Conservation (phyloP, 1,140 invertebrate species). For the Calycopis cecrops region DNA sequence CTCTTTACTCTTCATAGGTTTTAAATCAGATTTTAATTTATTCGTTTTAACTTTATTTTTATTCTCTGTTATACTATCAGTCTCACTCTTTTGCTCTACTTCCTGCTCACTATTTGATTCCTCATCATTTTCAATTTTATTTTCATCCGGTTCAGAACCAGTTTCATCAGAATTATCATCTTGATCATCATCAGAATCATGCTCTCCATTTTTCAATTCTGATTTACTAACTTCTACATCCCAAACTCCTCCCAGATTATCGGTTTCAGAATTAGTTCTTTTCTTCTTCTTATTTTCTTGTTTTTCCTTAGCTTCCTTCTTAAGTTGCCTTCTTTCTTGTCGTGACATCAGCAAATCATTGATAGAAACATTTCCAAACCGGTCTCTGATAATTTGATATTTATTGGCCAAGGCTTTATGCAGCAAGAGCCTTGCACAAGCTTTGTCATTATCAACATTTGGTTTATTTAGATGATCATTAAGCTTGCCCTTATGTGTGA, state of each 20-base stretch:
- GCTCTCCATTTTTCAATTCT: background rate
- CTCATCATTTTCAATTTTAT: conserved; percentile 19
- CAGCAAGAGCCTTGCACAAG: conserved; percentile 55
- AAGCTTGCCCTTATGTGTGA: conserved; percentile 55
- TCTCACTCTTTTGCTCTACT: background rate
- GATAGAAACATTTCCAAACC: conserved; percentile 54
- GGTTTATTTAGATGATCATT: conserved; percentile 58
- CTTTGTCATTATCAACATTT: conserved; percentile 49
- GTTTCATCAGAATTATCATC: conserved; percentile 16
- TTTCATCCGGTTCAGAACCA: conserved; percentile 22
- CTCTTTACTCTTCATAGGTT: background rate
- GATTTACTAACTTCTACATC: conserved; percentile 42
- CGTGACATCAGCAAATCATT: conserved; percentile 63
- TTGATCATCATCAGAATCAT: too few relatives aligned
- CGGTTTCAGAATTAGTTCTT: conserved; percentile 34
- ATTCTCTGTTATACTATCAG: conserved; percentile 19
- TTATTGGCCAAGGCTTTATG: conserved; percentile 58
- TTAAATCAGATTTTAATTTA: conserved; percentile 15
- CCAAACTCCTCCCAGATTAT: conserved; percentile 46
- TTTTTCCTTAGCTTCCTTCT: conserved; percentile 57
- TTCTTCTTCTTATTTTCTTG: conserved; percentile 54
- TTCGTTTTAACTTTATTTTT: conserved; percentile 15
- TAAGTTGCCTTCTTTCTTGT: conserved; percentile 54
- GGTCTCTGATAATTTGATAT: conserved; percentile 51
- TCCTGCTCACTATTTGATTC: conserved; percentile 10